phyloP scores from a whole-genome alignment of 1,140 invertebrate species.

The Lanistes nyassanus region DNA sequence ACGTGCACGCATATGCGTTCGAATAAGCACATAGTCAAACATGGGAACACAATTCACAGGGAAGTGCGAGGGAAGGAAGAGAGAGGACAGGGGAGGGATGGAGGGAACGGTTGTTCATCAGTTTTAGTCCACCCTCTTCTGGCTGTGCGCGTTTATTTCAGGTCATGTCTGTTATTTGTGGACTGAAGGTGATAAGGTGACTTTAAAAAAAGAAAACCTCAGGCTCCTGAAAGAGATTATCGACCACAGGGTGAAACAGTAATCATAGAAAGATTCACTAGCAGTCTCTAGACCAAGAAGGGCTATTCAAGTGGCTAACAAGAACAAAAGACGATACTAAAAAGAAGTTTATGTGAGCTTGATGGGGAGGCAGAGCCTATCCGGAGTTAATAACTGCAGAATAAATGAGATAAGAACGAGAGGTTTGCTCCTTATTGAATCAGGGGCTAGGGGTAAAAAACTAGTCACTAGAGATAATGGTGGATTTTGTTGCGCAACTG shows the following conservation, averaged over 20 bases:
- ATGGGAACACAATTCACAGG: neutral
- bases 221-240: neutral
- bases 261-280: neutral
- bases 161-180: too few species aligned
- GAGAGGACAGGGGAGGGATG: constrained; percentile 4
- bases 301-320: too few species aligned
- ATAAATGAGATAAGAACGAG: too few species aligned
- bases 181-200: too few species aligned
- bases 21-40: neutral
- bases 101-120: neutral
- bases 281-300: neutral
- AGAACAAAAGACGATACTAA: too few species aligned
- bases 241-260: neutral
- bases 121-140: neutral
- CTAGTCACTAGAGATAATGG: too few species aligned
- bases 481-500: too few species aligned
- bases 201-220: neutral
- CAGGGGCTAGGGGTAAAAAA: too few species aligned
- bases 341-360: too few species aligned
- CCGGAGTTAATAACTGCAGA: too few species aligned
- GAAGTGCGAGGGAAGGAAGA: neutral
- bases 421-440: too few species aligned
- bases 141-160: neutral
- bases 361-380: too few species aligned
- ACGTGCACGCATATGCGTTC: neutral